Conservation (phyloP, 35 echinoderm and acorn worm species). For the Acanthaster planci region DNA sequence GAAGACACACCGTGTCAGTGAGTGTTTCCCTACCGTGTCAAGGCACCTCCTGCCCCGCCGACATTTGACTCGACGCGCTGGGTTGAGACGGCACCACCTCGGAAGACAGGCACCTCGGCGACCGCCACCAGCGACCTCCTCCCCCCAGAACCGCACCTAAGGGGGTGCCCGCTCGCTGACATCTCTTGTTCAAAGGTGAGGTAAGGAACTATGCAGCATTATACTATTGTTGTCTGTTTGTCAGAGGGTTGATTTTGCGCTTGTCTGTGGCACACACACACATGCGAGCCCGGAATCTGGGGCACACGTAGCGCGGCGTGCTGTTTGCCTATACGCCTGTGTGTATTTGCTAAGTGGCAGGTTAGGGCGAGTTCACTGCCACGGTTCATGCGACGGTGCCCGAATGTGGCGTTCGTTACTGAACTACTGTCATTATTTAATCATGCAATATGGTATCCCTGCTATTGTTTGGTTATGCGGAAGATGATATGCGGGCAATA, state of each 20-base stretch:
- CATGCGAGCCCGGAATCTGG: neutral
- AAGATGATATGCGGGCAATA: too few relatives aligned
- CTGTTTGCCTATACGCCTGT: constrained; percentile 11
- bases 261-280: neutral
- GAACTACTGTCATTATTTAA: neutral
- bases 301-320: neutral
- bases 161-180: constrained; percentile 12
- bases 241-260: neutral
- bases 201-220: neutral
- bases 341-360: constrained; percentile 1
- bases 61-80: constrained; percentile 19
- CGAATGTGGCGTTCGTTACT: neutral
- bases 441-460: neutral
- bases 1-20: neutral
- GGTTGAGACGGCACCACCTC: too few relatives aligned
- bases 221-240: neutral
- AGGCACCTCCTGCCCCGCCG: constrained; percentile 12
- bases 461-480: neutral
- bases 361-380: constrained; percentile 19
- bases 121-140: too few relatives aligned
- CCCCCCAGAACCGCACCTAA: neutral
- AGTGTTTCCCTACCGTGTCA: neutral
- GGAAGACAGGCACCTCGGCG: too few relatives aligned
- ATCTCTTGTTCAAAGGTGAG: constrained; percentile 24
- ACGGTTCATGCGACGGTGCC: neutral